These are phyloP conservation scores for Ispidina picta DNA, from an alignment of 2,797 vertebrate species.

Conservation along the genomic window DNA sequence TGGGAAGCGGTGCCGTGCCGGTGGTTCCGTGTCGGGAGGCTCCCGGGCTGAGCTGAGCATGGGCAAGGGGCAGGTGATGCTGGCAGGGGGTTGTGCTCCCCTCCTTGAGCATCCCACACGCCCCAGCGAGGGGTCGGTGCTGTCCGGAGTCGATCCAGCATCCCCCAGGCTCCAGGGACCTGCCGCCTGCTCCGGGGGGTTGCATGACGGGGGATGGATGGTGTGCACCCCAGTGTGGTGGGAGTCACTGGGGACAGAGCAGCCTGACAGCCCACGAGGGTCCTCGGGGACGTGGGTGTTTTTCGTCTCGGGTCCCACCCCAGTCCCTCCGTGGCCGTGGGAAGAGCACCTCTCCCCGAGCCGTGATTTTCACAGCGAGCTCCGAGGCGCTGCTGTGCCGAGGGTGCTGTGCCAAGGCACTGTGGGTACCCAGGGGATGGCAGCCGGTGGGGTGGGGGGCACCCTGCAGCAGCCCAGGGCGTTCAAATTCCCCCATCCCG, in stretches of 20 bases:
- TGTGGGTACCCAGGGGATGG: background rate
- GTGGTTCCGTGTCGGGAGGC: background rate
- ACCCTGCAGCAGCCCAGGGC: background rate
- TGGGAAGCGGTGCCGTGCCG: background rate
- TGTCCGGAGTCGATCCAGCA: fast-evolving
- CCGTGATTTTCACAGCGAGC: background rate
- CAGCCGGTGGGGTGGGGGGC: background rate
- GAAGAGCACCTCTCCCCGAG: background rate
- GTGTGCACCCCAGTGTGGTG: background rate
- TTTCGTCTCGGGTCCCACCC: background rate
- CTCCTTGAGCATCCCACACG: background rate
- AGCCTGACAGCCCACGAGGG: background rate
- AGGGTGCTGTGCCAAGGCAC: background rate
- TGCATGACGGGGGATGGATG: background rate
- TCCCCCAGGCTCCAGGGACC: background rate
- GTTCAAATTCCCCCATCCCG: fast-evolving
- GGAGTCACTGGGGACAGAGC: background rate
- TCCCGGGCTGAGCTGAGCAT: background rate
- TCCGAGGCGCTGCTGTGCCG: background rate
- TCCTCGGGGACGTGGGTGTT: background rate
- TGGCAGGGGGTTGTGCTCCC: background rate
- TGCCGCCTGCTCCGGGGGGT: background rate
- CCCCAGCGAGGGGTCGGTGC: background rate
- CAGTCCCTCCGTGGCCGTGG: background rate
- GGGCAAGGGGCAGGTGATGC: background rate